A percentile compares a stretch with the other conserved stretches of the same genome.
Conservation (phyloP, 2,888 invertebrate species). For the Maniola hyperantus region DNA sequence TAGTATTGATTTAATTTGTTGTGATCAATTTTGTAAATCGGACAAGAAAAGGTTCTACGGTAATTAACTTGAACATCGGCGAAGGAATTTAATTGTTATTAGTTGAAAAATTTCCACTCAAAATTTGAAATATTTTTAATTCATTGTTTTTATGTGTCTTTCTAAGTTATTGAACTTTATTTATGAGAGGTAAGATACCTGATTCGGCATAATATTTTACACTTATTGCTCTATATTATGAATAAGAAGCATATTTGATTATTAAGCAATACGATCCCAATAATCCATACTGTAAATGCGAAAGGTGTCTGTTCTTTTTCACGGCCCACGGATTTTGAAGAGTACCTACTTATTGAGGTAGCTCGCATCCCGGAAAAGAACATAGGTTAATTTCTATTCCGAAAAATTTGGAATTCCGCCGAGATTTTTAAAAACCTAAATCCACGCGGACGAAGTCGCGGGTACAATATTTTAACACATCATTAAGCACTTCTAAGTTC, state of each 20-base stretch:
- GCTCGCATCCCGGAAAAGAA: too few species aligned
- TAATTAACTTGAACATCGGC: not conserved
- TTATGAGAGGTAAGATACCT: not conserved
- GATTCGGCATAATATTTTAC: not conserved
- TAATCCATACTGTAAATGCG: too few species aligned
- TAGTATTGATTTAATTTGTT: conserved; percentile 13
- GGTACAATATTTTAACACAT: too few species aligned
- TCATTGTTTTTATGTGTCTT: not conserved
- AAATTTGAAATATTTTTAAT: not conserved
- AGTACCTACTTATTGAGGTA: too few species aligned
- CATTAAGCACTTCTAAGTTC: not conserved
- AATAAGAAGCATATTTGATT: not conserved
- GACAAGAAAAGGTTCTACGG: not conserved
- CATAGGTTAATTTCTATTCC: too few species aligned
- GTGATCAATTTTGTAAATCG: not conserved
- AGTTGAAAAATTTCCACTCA: not conserved
- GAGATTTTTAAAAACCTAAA: too few species aligned
- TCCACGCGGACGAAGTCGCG: too few species aligned
- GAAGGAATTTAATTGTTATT: not conserved
- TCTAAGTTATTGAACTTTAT: not conserved
- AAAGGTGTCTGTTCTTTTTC: too few species aligned
- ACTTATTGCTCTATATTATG: not conserved
- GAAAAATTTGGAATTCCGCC: too few species aligned
- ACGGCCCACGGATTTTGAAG: too few species aligned
- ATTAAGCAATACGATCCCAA: too few species aligned